phyloP scores from a whole-genome alignment of 2,113 vertebrate genomes.

The Callipepla squamata region DNA sequence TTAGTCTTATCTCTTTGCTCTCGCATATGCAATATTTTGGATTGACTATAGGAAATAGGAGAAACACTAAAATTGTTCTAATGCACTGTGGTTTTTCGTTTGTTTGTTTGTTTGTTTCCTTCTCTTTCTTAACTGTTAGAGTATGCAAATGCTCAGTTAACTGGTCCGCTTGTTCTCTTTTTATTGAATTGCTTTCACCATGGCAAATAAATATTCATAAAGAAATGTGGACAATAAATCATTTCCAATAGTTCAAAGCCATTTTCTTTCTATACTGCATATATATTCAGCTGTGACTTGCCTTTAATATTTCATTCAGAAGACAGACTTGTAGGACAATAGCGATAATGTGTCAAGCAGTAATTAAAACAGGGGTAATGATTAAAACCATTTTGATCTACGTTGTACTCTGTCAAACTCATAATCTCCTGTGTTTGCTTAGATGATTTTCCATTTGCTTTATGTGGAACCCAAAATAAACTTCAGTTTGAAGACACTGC shows the following conservation, averaged over 20 bases:
- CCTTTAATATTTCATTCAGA: slow-evolving; percentile 71
- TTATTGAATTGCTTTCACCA: slow-evolving; percentile 71
- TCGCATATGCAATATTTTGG: neutral
- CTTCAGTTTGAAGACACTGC: neutral
- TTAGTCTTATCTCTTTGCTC: neutral
- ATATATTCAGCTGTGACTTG: slow-evolving; percentile 70
- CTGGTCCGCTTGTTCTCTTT: slow-evolving; percentile 65
- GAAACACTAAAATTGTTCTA: slow-evolving; percentile 22
- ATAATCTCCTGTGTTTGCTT: slow-evolving; percentile 40
- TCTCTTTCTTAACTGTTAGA: slow-evolving; percentile 35
- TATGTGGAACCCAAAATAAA: slow-evolving; percentile 40
- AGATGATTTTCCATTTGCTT: slow-evolving; percentile 46
- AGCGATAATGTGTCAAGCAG: slow-evolving; percentile 68
- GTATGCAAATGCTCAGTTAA: slow-evolving; percentile 71
- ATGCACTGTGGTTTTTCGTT: slow-evolving; percentile 6
- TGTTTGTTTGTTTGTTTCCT: neutral
- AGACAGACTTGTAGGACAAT: slow-evolving; percentile 67
- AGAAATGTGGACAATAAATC: slow-evolving; percentile 72
- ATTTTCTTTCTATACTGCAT: slow-evolving; percentile 62
- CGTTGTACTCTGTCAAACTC: slow-evolving; percentile 32
- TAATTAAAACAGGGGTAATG: slow-evolving; percentile 68
- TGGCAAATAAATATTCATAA: slow-evolving; percentile 77
- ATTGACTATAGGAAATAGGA: neutral
- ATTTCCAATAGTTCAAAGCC: slow-evolving; percentile 70
- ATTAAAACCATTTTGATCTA: slow-evolving; percentile 61